Base-by-base conservation (phyloP, 2,888 invertebrate species). In the Gisinianus flammeolus region DNA sequence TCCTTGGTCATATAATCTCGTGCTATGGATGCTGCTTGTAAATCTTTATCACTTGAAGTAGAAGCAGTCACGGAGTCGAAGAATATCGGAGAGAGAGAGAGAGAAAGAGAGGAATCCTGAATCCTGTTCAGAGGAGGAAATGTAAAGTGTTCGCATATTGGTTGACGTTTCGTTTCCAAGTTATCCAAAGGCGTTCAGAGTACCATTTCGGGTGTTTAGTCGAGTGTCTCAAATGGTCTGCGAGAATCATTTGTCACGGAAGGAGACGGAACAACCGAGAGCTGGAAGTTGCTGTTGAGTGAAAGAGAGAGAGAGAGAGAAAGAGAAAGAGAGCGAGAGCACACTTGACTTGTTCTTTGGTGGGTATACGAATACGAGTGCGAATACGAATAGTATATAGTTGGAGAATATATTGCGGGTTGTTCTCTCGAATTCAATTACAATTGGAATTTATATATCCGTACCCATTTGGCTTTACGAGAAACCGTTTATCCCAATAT, bases 401-500 rank as follows among this genome's bases (percentile, higher is more conserved):
- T 6, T 44, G 44, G 19, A 44, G 72, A 72, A 77, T 79, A 71
- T 81, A 81, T 81, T 80, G 79, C 79, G 75, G 73, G 76, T 76
- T 54, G 22, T 64, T 64, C 66, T 30, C 22, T 62, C 81, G 80
- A 85, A 85, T 85, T 85, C 85, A 85, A 85, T 85, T 85, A 84
- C 84, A 85, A 83, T 84, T 82, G 85, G 85, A 85, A 85, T 85
- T 85, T 85, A 85, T 85, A 85, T 85, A 84, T 83, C 84, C 83
- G 76, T 78, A 80, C 81, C 84, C 82, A 83, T 85, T 85, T 85
- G 83, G 78, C 81, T 85, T 85, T 84, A 85, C 85, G 84, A 85
- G 85, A 82, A 85, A 84, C 85, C 85, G 85, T 85, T 85, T 85
- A 85, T 85, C 85, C 84, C 82, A 85, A 83, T 85, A 85, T 85